phyloP scores from a whole-genome alignment of 2,888 invertebrate genomes.

The Sarcophaga variegata region DNA sequence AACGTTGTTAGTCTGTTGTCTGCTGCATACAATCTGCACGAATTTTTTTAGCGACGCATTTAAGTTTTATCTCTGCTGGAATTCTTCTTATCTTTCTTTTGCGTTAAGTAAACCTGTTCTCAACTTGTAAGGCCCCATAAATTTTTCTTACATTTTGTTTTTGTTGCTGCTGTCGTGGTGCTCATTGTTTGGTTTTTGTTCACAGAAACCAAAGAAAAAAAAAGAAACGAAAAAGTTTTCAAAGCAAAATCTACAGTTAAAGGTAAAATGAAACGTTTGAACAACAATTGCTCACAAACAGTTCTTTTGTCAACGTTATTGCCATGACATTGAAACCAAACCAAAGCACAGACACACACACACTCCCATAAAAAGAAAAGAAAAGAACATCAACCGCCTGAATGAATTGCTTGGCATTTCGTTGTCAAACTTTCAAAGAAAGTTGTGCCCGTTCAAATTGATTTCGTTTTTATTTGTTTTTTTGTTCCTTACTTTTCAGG shows the following conservation, averaged over 20 bases:
- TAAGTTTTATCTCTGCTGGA: too few species aligned
- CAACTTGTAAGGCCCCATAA: too few species aligned
- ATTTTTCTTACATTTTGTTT: too few species aligned
- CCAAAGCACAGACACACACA: too few species aligned
- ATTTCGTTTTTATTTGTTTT: not conserved
- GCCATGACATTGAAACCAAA: conserved; percentile 21
- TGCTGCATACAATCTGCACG: too few species aligned
- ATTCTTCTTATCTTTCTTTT: too few species aligned
- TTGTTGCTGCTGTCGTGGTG: too few species aligned
- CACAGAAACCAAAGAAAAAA: not conserved
- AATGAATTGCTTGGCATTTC: not conserved
- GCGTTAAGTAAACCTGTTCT: too few species aligned
- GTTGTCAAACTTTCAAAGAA: not conserved
- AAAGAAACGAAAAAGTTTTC: not conserved
- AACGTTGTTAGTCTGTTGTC: too few species aligned
- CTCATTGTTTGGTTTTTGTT: too few species aligned
- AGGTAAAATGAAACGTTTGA: not conserved
- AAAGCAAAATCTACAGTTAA: not conserved
- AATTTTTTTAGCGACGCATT: too few species aligned
- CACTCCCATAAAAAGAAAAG: not conserved
- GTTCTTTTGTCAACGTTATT: not conserved
- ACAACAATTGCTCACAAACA: conserved; percentile 14
- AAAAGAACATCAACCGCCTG: not conserved
- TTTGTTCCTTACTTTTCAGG: not conserved
- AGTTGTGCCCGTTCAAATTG: not conserved